Conservation (phyloP, 2,113 vertebrate species). For the Cyanoramphus novaezelandiae region DNA sequence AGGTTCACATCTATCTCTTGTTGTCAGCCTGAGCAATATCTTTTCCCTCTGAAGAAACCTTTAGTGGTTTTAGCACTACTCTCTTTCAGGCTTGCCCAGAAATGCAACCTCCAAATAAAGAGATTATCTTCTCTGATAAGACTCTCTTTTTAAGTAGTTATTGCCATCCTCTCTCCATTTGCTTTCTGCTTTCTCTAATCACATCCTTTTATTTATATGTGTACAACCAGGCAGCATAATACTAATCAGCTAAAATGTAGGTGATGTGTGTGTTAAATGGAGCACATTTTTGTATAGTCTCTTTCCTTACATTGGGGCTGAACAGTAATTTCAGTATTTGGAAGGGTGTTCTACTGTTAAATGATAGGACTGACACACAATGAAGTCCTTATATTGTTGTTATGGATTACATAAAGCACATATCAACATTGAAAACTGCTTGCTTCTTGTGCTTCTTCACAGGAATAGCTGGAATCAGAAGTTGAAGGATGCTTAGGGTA, state of each 20-base stretch:
- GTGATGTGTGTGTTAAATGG: not conserved
- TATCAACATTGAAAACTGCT: not conserved
- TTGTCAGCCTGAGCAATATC: not conserved
- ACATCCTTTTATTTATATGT: not conserved
- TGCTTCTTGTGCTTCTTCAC: not conserved
- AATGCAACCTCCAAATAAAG: not conserved
- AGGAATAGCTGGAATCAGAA: not conserved
- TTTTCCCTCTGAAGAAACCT: not conserved
- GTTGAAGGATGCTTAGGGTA: not conserved
- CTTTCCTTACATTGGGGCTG: not conserved
- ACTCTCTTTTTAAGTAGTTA: not conserved
- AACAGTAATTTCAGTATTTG: not conserved
- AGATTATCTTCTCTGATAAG: not conserved
- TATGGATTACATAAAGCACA: not conserved
- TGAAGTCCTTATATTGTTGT: not conserved
- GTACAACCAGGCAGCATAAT: not conserved
- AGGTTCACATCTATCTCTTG: not conserved
- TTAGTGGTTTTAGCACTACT: not conserved
- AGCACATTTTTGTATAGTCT: not conserved
- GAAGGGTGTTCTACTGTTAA: not conserved
- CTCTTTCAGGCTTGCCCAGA: not conserved
- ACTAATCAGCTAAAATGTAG: not conserved
- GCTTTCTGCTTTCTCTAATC: not conserved
- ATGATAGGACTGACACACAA: not conserved
- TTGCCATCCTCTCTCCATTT: not conserved